phyloP scores from a whole-genome alignment of 2,113 vertebrate species.

The Syrrhaptes paradoxus region DNA sequence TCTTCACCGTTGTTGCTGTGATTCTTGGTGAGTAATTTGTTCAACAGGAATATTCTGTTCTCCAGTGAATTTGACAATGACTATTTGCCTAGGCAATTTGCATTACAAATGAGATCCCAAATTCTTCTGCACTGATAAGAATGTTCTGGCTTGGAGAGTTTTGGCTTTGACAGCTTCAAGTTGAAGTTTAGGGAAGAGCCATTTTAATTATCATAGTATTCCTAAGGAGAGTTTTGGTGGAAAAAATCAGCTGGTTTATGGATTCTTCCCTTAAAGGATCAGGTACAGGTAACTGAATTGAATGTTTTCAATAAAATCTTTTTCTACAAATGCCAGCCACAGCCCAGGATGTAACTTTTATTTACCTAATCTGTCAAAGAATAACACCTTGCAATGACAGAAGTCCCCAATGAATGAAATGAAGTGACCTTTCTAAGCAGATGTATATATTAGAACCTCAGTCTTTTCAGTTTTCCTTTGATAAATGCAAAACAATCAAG shows the following conservation, averaged over 20 bases:
- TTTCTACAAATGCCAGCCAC: neutral
- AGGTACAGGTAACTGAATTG: neutral
- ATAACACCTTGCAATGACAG: neutral
- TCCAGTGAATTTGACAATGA: conserved; percentile 42
- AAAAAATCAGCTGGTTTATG: neutral
- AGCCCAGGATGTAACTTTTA: neutral
- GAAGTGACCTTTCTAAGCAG: neutral
- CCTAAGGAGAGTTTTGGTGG: neutral
- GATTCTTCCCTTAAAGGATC: neutral
- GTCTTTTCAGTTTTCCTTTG: neutral
- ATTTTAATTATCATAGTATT: neutral
- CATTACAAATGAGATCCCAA: conserved; percentile 41
- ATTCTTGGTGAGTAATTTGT: conserved; percentile 87
- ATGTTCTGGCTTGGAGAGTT: neutral
- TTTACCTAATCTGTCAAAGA: neutral
- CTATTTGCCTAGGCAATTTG: conserved; percentile 13
- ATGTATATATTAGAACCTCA: neutral
- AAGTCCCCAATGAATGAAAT: neutral
- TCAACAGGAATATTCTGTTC: conserved; percentile 51
- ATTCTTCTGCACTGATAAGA: conserved; percentile 53
- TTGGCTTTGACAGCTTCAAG: neutral
- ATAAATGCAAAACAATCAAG: neutral
- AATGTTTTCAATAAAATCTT: neutral
- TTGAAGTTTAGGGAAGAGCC: neutral
- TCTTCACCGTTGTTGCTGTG: conserved; percentile 91